Evolutionary conservation across 2,797 vertebrate species (phyloP).

Genomic region (Etheostoma nigrum): DNA sequence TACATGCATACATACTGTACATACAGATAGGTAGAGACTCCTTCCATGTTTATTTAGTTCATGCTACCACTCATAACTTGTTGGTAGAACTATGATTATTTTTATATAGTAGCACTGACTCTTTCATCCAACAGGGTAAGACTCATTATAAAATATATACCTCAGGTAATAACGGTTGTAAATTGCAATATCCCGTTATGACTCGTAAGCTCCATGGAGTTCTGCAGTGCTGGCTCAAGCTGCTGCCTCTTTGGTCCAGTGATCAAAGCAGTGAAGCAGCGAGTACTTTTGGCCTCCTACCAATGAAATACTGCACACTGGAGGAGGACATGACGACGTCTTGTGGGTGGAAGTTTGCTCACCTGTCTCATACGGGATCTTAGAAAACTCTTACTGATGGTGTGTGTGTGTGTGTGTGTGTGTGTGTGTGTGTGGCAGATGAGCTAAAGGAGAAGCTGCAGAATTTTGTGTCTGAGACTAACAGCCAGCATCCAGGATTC

Average conservation of each 20-base stretch:
- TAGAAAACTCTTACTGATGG: constrained; percentile 34
- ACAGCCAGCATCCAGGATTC: constrained; percentile 89
- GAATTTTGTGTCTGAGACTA: constrained; percentile 91
- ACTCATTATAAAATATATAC: constrained; percentile 49
- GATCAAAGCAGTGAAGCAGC: constrained; percentile 72
- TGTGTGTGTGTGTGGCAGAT: constrained; percentile 77
- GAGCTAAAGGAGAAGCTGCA: constrained; percentile 95
- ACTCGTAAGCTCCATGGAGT: constrained; percentile 61
- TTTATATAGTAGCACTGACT: constrained; percentile 8
- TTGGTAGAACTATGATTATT: constrained; percentile 6
- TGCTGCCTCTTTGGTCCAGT: constrained; percentile 72
- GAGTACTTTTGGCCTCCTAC: constrained; percentile 63
- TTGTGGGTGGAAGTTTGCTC: constrained; percentile 68
- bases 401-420: too few relatives aligned
- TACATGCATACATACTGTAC: too few relatives aligned
- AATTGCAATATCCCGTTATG: constrained; percentile 68
- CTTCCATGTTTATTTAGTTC: too few relatives aligned
- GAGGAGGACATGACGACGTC: constrained; percentile 58
- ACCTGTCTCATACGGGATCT: constrained; percentile 33
- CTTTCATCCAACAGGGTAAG: constrained; percentile 24
- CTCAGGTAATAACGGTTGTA: constrained; percentile 60
- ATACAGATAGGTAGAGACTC: too few relatives aligned
- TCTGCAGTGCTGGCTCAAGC: constrained; percentile 61
- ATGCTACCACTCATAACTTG: neutral
- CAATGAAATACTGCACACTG: constrained; percentile 65